A percentile compares a stretch with the other conserved stretches of the same genome.
phyloP scores from a whole-genome alignment of 2,888 invertebrate species.

The Apodemia hepburni region DNA sequence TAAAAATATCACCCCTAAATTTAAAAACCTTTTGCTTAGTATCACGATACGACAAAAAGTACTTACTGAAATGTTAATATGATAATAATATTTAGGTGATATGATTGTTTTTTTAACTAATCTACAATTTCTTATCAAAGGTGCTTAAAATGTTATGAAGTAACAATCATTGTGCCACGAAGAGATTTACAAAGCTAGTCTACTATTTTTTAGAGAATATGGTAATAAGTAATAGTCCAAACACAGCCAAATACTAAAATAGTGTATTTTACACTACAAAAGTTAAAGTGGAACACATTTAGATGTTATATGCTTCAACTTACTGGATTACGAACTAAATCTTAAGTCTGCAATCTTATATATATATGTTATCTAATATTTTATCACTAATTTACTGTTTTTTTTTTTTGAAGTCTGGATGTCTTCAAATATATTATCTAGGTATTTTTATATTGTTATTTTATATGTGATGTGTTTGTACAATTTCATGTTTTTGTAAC shows the following conservation, averaged over 20 bases:
- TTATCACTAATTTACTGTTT: too few species aligned
- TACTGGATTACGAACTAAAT: background rate
- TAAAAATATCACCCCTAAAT: background rate
- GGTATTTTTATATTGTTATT: too few species aligned
- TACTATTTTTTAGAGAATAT: conserved; percentile 6
- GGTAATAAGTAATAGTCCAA: conserved; percentile 1
- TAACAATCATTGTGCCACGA: conserved; percentile 10
- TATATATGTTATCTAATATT: too few species aligned
- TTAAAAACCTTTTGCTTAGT: background rate
- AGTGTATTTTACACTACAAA: background rate
- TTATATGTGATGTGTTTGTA: too few species aligned
- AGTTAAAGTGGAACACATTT: conserved; percentile 1
- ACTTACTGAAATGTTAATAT: background rate
- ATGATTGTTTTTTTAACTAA: conserved; percentile 12
- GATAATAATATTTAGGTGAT: background rate
- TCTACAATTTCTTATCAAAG: background rate
- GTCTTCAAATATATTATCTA: too few species aligned
- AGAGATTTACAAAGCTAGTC: conserved; percentile 15
- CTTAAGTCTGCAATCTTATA: background rate
- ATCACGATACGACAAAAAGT: background rate
- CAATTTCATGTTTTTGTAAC: too few species aligned
- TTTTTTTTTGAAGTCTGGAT: too few species aligned
- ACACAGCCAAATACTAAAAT: background rate
- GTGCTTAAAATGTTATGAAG: conserved; percentile 4
- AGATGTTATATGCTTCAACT: background rate